Evolutionary conservation across 2,797 vertebrate genomes (phyloP), one percentile per base, ranked within the genome.

Genomic region (Borostomias antarcticus): DNA sequence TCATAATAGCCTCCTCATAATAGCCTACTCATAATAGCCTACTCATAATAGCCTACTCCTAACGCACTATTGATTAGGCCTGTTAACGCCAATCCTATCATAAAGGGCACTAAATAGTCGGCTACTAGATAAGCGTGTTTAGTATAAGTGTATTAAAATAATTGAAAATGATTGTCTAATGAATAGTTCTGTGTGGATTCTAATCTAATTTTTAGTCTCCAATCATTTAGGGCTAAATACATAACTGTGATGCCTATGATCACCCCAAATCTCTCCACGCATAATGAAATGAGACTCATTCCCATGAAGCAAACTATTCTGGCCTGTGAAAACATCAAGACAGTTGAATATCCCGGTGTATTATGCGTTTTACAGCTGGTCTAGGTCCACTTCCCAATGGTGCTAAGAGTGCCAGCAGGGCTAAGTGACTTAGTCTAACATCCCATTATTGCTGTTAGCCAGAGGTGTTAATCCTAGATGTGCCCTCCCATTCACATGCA

Each of bases 301-400:
- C 71, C 62, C 75, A 68, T 75, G 72, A 78, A 53, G 58, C 68
- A 71, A 69, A 70, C 71, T 63, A 69, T 50, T 28, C 65, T 68
- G 66, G 77, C 65, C 73, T 64, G 48, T 45, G 64, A 58, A 69
- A 56, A 69, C 71, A 72, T 78, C 40, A 67, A 57, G 58, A 57
- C 21, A 25, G 25, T 21, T 51, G n/a, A n/a, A n/a, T n/a, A 58
- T 33, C 15, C 66, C 57, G n/a, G 64, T 28, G 9, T 58, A 76
- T 77, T 70, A 79, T 70, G 40, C 68, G 21, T 69, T 58, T 67
- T 75, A 77, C 68, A 73, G n/a, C n/a, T n/a, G n/a, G n/a, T n/a
- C n/a, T n/a, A n/a, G 76, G 66, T 17, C 40, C 33, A 75, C 75
- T 78, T 80, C 79, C 83, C 73, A 76, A 81, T 70, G 62, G 73